A percentile compares a stretch with the other conserved stretches of the same genome.
Conservation (phyloP, 2,888 invertebrate genomes). For the Drosophila picticornis region DNA sequence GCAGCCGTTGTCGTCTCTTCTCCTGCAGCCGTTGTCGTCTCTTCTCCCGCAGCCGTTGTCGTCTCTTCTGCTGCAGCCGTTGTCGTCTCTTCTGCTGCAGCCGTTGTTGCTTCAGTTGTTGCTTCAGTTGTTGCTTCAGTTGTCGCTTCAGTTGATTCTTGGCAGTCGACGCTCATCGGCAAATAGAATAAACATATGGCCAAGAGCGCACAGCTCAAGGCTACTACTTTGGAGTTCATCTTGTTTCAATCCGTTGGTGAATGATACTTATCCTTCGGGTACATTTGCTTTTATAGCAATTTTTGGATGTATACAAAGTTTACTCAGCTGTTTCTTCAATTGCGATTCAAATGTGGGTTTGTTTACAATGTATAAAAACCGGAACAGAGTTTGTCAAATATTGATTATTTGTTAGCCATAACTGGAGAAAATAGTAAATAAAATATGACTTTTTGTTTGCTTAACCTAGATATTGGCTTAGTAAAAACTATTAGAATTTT, state of each 20-base stretch:
- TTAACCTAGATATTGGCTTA: background rate
- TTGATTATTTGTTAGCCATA: background rate
- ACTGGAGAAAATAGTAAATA: background rate
- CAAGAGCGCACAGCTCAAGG: constrained; percentile 29
- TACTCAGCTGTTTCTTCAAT: constrained; percentile 2
- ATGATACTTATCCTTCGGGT: constrained; percentile 19
- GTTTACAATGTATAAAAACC: background rate
- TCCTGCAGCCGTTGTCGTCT: constrained; percentile 4
- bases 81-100: too few species aligned
- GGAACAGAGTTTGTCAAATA: background rate
- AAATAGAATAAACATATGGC: constrained; percentile 24
- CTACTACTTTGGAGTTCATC: constrained; percentile 22
- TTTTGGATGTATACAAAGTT: background rate
- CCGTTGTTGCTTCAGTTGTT: background rate
- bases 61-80: background rate
- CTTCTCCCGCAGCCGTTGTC: background rate
- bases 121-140: background rate
- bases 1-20: constrained; percentile 4
- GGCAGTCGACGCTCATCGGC: constrained; percentile 6
- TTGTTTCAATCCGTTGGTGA: constrained; percentile 8
- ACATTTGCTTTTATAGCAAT: constrained; percentile 24
- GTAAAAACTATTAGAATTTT: background rate
- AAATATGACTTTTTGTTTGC: background rate
- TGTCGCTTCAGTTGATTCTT: background rate
- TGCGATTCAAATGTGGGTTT: background rate